A percentile compares a stretch with the other conserved stretches of the same genome.
phyloP scores from a whole-genome alignment of 2,113 vertebrate species.

The Theristicus caerulescens region DNA sequence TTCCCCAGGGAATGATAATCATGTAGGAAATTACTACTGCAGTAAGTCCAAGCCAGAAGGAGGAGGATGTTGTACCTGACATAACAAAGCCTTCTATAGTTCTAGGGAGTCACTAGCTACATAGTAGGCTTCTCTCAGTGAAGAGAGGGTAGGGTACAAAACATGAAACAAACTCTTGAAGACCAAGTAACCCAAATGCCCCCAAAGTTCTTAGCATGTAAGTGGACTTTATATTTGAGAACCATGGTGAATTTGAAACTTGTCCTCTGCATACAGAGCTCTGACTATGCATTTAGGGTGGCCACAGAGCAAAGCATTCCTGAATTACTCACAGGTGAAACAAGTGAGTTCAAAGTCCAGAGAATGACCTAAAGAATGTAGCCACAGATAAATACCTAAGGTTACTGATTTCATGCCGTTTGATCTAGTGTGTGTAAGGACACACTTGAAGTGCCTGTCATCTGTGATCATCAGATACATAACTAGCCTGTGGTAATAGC shows the following conservation, averaged over 20 bases:
- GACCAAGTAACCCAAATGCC: rapidly evolving
- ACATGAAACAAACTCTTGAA: neutral
- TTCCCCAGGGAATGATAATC: neutral
- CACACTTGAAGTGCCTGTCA: neutral
- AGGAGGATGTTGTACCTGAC: neutral
- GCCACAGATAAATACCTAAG: neutral
- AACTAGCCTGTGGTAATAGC: neutral
- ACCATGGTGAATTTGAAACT: neutral
- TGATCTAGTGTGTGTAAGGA: neutral
- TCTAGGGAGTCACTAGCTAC: neutral
- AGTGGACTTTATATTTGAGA: neutral
- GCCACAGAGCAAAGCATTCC: neutral
- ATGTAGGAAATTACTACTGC: neutral
- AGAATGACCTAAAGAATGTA: neutral
- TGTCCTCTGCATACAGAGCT: neutral
- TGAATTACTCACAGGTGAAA: neutral
- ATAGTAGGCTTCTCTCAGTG: neutral
- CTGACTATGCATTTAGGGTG: neutral
- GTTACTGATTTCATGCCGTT: rapidly evolving
- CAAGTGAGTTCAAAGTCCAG: neutral
- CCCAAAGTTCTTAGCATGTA: neutral
- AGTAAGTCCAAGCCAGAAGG: neutral
- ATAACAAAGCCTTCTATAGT: neutral
- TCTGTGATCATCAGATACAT: rapidly evolving
- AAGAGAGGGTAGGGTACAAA: neutral